Conservation (phyloP, 2,888 invertebrate species). For the Temnothorax rugatulus region DNA sequence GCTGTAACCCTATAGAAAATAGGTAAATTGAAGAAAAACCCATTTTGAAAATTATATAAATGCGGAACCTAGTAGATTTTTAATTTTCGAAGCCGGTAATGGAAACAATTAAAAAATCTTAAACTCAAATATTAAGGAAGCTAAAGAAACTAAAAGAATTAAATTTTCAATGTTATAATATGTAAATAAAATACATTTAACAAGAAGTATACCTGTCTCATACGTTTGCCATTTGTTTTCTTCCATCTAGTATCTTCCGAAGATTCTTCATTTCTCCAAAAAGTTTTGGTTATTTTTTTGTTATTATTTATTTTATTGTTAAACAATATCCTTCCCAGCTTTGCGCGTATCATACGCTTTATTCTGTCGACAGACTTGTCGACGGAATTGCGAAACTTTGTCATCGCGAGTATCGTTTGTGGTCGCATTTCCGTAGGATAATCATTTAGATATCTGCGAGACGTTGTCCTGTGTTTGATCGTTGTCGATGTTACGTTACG, state of each 20-base stretch:
- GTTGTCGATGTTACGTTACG: background rate
- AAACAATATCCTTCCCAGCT: constrained; percentile 70
- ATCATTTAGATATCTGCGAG: background rate
- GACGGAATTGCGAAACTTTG: constrained; percentile 24
- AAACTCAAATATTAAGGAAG: background rate
- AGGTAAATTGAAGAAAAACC: background rate
- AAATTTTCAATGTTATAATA: background rate
- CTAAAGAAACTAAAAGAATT: background rate
- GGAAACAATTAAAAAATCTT: background rate
- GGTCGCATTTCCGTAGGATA: background rate
- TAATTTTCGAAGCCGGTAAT: background rate
- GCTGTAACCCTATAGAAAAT: background rate
- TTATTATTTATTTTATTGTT: constrained; percentile 66
- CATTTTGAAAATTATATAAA: background rate
- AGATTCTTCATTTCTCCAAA: constrained; percentile 66
- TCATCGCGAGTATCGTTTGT: background rate
- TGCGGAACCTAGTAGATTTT: background rate
- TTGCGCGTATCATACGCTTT: constrained; percentile 74
- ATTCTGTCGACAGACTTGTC: constrained; percentile 63
- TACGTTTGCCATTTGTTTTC: constrained; percentile 54
- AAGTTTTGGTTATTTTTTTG: constrained; percentile 71
- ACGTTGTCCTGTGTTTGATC: background rate
- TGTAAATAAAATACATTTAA: constrained; percentile 17
- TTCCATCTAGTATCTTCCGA: constrained; percentile 66
- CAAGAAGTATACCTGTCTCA: background rate